Evolutionary conservation across 2,888 invertebrate species (phyloP).

Genomic region (Eupithecia tripunctaria): DNA sequence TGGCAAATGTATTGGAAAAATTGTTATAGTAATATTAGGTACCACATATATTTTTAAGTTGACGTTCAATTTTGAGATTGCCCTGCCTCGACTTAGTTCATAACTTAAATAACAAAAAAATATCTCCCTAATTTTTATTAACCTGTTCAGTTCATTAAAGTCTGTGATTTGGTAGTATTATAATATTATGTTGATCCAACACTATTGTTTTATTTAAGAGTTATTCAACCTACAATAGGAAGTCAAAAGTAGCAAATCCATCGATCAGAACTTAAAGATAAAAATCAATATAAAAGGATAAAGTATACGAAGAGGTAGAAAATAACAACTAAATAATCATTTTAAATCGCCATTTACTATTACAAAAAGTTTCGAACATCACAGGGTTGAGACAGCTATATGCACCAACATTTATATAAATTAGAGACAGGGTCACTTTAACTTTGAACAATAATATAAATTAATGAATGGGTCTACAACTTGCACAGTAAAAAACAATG

Average conservation of each 20-base stretch:
- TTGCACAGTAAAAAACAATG: not conserved
- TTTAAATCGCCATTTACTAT: slow-evolving; percentile 57
- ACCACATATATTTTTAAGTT: not conserved
- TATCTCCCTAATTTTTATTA: slow-evolving; percentile 27
- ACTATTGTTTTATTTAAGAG: slow-evolving; percentile 40
- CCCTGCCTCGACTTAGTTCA: not conserved
- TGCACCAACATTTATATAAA: slow-evolving; percentile 28
- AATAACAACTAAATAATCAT: slow-evolving; percentile 26
- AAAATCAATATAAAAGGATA: not conserved
- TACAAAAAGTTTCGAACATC: slow-evolving; percentile 65
- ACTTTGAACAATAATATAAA: slow-evolving; percentile 34
- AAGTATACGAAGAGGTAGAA: not conserved
- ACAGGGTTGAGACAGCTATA: slow-evolving; percentile 50
- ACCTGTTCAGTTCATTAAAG: slow-evolving; percentile 54
- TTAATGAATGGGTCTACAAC: not conserved
- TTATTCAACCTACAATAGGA: not conserved
- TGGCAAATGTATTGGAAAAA: not conserved
- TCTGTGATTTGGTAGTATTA: slow-evolving; percentile 75
- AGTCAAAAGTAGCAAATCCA: not conserved
- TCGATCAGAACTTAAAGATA: not conserved
- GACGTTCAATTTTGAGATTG: not conserved
- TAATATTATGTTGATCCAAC: slow-evolving; percentile 61
- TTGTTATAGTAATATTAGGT: not conserved
- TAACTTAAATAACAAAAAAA: slow-evolving; percentile 17
- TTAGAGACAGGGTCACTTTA: not conserved